A percentile compares a stretch with the other conserved stretches of the same genome.
phyloP scores from a whole-genome alignment of 2,113 vertebrate species.

The Seriola rivoliana region DNA sequence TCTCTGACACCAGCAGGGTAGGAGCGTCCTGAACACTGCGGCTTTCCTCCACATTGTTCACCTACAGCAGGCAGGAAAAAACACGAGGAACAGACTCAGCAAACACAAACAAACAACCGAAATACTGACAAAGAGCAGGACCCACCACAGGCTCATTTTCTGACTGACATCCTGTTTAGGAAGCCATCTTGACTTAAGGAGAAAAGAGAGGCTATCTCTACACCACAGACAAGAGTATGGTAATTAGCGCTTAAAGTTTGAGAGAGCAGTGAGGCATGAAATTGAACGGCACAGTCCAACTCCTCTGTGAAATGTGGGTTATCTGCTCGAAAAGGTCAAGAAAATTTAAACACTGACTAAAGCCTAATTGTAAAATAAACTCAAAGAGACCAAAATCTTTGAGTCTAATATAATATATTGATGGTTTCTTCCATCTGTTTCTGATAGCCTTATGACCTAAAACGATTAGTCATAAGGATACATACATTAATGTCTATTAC shows the following conservation, averaged over 20 bases:
- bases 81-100: constrained; percentile 52
- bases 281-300: constrained; percentile 40
- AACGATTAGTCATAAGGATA: neutral
- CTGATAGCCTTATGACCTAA: neutral
- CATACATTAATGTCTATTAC: neutral
- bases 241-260: constrained; percentile 41
- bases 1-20: constrained; percentile 90
- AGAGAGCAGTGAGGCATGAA: constrained; percentile 51
- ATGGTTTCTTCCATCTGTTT: neutral
- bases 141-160: neutral
- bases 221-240: neutral
- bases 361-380: constrained; percentile 19
- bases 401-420: neutral
- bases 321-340: constrained; percentile 26
- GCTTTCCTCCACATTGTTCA: constrained; percentile 88
- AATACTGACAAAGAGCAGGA: constrained; percentile 4
- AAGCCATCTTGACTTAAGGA: neutral
- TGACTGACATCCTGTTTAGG: constrained; percentile 39
- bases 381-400: constrained; percentile 2
- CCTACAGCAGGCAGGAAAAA: constrained; percentile 81
- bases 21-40: constrained; percentile 85
- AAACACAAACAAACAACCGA: constrained; percentile 61
- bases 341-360: constrained; percentile 22
- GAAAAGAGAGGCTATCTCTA: neutral
- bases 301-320: constrained; percentile 28